phyloP scores from a whole-genome alignment of 2,113 vertebrate species.

The Mastomys coucha region DNA sequence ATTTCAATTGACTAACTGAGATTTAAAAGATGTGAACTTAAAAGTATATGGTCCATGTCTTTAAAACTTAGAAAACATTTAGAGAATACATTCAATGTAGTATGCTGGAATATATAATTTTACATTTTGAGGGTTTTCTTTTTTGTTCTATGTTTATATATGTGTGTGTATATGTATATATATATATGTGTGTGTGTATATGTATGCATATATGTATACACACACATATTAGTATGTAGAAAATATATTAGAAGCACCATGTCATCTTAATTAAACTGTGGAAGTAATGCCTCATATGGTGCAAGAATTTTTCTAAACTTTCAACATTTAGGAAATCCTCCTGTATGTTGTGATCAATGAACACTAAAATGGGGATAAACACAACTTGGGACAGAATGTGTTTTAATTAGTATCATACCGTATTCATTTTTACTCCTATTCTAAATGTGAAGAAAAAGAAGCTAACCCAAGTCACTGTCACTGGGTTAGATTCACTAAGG shows the following conservation, averaged over 20 bases:
- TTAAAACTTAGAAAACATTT: not conserved
- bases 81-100: constrained; percentile 33
- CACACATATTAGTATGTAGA: not conserved
- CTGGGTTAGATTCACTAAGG: not conserved
- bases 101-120: constrained; percentile 14
- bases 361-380: constrained; percentile 15
- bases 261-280: constrained; percentile 15
- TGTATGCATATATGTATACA: not conserved
- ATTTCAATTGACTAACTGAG: not conserved
- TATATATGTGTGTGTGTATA: not conserved
- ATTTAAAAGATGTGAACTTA: constrained; percentile 40
- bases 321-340: constrained; percentile 6
- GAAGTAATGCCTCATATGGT: not conserved
- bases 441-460: constrained; percentile 43
- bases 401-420: constrained; percentile 24
- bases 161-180: no score
- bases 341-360: not conserved
- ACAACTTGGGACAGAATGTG: not conserved
- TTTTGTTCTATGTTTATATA: not conserved
- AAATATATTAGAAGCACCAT: constrained; percentile 6
- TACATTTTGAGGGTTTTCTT: not conserved
- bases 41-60: not conserved
- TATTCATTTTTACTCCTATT: constrained; percentile 18
- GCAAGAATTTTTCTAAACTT: constrained; percentile 11
- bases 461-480: not conserved